Evolutionary conservation across 2,888 invertebrate species (phyloP).

Genomic region (Brenthis daphne): DNA sequence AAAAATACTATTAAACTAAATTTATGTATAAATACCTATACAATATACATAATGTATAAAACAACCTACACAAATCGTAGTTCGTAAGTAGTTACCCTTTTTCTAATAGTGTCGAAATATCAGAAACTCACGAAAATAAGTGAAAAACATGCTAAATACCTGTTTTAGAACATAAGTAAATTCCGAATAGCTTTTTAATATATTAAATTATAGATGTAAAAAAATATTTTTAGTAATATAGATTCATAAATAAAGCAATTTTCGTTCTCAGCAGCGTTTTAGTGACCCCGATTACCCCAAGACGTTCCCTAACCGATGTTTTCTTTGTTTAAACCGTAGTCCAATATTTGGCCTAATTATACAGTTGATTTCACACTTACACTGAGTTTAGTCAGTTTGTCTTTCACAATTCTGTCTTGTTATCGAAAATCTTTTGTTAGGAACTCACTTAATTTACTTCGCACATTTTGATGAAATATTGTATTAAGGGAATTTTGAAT

Average conservation of each 20-base stretch:
- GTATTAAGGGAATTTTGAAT: slow-evolving; percentile 26
- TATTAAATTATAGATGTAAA: too few relatives aligned
- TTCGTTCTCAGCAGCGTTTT: slow-evolving; percentile 48
- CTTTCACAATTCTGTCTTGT: slow-evolving; percentile 46
- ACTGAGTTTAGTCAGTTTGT: slow-evolving; percentile 54
- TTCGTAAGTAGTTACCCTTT: too few relatives aligned
- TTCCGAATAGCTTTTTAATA: too few relatives aligned
- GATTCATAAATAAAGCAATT: background rate
- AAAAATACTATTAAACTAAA: too few relatives aligned
- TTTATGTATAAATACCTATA: too few relatives aligned
- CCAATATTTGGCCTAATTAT: slow-evolving; percentile 73
- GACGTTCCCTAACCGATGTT: slow-evolving; percentile 62
- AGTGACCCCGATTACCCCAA: slow-evolving; percentile 55
- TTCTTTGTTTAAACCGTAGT: slow-evolving; percentile 67
- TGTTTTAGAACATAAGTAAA: too few relatives aligned
- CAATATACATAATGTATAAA: too few relatives aligned
- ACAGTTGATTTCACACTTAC: slow-evolving; percentile 71
- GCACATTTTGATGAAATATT: slow-evolving; percentile 9
- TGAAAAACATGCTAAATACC: too few relatives aligned
- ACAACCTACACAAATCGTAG: too few relatives aligned
- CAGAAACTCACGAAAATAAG: too few relatives aligned
- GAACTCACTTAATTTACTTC: slow-evolving; percentile 23
- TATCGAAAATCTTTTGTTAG: slow-evolving; percentile 35
- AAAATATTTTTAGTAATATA: background rate
- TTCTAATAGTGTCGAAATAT: too few relatives aligned